Base-by-base conservation (phyloP, 1,140 invertebrate genomes). In the Drosophila simulans region DNA sequence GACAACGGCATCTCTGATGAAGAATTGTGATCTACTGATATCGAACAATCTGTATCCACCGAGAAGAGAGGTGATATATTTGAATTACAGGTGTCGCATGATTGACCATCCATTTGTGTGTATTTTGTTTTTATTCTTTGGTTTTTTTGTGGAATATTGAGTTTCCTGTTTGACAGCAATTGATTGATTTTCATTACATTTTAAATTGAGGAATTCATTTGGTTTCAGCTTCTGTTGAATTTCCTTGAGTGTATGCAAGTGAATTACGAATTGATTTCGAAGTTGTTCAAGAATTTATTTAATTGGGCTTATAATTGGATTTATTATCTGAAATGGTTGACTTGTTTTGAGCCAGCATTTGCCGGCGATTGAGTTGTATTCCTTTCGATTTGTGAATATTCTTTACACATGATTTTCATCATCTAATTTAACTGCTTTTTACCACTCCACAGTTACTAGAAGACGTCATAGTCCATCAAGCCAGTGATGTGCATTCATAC, bases 21-120 rank as follows among this genome's bases (percentile, higher is more conserved):
- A 90, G 90, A 91, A 92, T 91, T 92, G 88, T 91, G 91, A 91
- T 92, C 77, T 91, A 56, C 75, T 91, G 77, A 91, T 91, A 90
- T 77, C 91, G 57, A 92, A 91, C 89, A 91, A 92, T 88, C 71
- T 91, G 56, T 90, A 92, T 84, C 90, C 91, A 88, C 91, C 91
- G 84, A 91, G 85, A 90, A 76, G 91, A 85, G 91, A 91, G 90
- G 91, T 92, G 48, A 51, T 17, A 20, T 17, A 17, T 42, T n/a
- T 4, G 4, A 10, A 10, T 37, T 5, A 5, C 5, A 31, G 27
- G 27, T 31, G 27, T 1, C 27, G 7, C 31, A 8, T 31, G 27
- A 31, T 12, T 37, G 13, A 5, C 37, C 37, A 4, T 4, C 4
- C 12, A 15, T 42, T 42, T 17, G 5, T 17, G n/a, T 42, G 8